Percentiles rank a stretch among this genome's conserved stretches.
Evolutionary conservation across 2,888 invertebrate species (phyloP).

Genomic region (Macrophya annulata): DNA sequence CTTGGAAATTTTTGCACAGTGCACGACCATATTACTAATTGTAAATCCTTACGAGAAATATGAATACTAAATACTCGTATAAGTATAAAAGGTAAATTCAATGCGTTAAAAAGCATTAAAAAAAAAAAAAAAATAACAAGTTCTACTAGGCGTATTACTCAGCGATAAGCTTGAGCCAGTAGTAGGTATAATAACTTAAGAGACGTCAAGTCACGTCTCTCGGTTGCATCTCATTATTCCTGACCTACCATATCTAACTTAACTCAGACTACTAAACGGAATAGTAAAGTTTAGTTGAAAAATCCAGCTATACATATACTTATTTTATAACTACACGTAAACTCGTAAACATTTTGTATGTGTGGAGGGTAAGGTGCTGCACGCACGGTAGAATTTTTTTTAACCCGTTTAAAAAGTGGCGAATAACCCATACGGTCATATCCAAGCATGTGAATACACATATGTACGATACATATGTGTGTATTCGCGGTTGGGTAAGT

Average conservation of each 20-base stretch:
- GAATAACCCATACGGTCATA: slow-evolving; percentile 36
- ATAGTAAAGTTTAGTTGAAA: slow-evolving; percentile 20
- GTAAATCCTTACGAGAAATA: not conserved
- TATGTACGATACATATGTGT: not conserved
- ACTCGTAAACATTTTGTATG: slow-evolving; percentile 16
- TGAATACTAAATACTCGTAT: not conserved
- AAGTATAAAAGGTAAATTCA: not conserved
- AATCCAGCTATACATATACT: not conserved
- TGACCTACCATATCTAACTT: slow-evolving; percentile 43
- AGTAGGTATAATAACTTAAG: slow-evolving; percentile 31
- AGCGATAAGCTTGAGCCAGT: slow-evolving; percentile 36
- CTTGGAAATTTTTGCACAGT: not conserved
- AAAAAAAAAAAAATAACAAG: slow-evolving; percentile 12
- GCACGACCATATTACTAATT: not conserved
- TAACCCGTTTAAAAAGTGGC: slow-evolving; percentile 14
- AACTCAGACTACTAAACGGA: slow-evolving; percentile 7
- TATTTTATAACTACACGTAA: not conserved
- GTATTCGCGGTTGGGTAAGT: slow-evolving; percentile 11
- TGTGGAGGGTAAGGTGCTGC: slow-evolving; percentile 26
- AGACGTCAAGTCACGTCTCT: slow-evolving; percentile 35
- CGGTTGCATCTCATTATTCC: slow-evolving; percentile 47
- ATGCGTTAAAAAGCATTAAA: not conserved
- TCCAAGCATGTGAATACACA: not conserved
- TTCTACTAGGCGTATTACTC: slow-evolving; percentile 23
- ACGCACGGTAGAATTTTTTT: slow-evolving; percentile 38